A percentile compares a stretch with the other conserved stretches of the same genome.
phyloP scores from a whole-genome alignment of 2,113 vertebrate species.

The Centropristis striata region DNA sequence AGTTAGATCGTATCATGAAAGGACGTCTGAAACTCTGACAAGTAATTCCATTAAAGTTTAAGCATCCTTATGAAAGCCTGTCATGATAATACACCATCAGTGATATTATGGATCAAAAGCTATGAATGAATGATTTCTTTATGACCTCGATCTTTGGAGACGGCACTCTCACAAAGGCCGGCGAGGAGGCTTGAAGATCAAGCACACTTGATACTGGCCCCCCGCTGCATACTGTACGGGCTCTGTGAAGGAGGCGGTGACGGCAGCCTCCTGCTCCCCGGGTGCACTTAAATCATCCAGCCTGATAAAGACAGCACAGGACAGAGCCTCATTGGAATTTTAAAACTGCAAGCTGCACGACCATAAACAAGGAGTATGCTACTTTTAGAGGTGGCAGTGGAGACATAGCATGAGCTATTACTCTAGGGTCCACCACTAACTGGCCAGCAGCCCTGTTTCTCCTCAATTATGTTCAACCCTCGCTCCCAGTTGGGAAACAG shows the following conservation, averaged over 20 bases:
- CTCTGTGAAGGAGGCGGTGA: slow-evolving; percentile 17
- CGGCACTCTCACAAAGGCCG: slow-evolving; percentile 43
- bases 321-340: slow-evolving; percentile 74
- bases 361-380: slow-evolving; percentile 64
- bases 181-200: slow-evolving; percentile 67
- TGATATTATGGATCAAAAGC: slow-evolving; percentile 54
- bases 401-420: slow-evolving; percentile 64
- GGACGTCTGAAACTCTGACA: neutral
- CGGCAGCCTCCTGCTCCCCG: slow-evolving; percentile 50
- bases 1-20: neutral
- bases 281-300: slow-evolving; percentile 69
- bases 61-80: slow-evolving; percentile 10
- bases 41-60: slow-evolving; percentile 12
- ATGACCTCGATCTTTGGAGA: slow-evolving; percentile 35
- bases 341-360: slow-evolving; percentile 62
- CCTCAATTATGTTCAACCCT: slow-evolving; percentile 45
- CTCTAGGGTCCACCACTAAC: slow-evolving; percentile 56
- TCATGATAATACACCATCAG: slow-evolving; percentile 4
- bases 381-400: slow-evolving; percentile 63
- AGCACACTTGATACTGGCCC: slow-evolving; percentile 28
- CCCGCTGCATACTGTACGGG: slow-evolving; percentile 28
- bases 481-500: slow-evolving; percentile 36
- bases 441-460: slow-evolving; percentile 53
- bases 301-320: slow-evolving; percentile 64
- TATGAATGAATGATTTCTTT: slow-evolving; percentile 30